Evolutionary conservation across 2,888 invertebrate species (phyloP).

Genomic region (Patella pellucida): DNA sequence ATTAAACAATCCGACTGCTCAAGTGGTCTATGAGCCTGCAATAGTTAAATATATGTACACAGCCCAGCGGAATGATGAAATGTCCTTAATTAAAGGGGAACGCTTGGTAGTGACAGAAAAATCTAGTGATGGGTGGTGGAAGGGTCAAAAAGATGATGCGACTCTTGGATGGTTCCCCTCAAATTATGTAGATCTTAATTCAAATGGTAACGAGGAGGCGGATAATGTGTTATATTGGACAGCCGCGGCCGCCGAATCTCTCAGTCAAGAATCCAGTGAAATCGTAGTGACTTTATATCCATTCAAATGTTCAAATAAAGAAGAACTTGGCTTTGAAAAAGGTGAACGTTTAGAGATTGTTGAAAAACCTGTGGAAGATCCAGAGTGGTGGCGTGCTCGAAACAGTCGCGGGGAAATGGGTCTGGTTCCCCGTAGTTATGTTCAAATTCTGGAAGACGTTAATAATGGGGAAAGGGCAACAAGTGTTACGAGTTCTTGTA

Average conservation of each 20-base stretch:
- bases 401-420: constrained; percentile 94
- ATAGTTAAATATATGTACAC: constrained; percentile 88
- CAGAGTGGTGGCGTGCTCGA: constrained; percentile 98
- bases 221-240: constrained; percentile 50
- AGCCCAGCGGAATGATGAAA: constrained; percentile 95
- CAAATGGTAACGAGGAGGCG: constrained; percentile 22
- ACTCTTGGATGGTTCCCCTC: constrained; percentile 95
- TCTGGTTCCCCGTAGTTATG: constrained; percentile 84
- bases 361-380: constrained; percentile 95
- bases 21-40: constrained; percentile 48
- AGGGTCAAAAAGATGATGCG: constrained; percentile 76
- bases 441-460: constrained; percentile 67
- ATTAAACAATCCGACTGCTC: constrained; percentile 17
- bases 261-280: constrained; percentile 76
- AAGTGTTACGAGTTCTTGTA: constrained; percentile 58
- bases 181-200: constrained; percentile 83
- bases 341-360: constrained; percentile 95
- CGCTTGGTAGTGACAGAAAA: constrained; percentile 94
- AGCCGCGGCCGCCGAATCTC: constrained; percentile 50
- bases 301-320: constrained; percentile 82
- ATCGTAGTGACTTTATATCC: constrained; percentile 93
- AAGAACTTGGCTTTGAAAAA: constrained; percentile 96
- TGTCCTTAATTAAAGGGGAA: constrained; percentile 94
- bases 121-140: constrained; percentile 99
- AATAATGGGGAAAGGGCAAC: constrained; percentile 52